phyloP scores from a whole-genome alignment of 2,888 invertebrate species.

The Rotaria magnacalcarata region DNA sequence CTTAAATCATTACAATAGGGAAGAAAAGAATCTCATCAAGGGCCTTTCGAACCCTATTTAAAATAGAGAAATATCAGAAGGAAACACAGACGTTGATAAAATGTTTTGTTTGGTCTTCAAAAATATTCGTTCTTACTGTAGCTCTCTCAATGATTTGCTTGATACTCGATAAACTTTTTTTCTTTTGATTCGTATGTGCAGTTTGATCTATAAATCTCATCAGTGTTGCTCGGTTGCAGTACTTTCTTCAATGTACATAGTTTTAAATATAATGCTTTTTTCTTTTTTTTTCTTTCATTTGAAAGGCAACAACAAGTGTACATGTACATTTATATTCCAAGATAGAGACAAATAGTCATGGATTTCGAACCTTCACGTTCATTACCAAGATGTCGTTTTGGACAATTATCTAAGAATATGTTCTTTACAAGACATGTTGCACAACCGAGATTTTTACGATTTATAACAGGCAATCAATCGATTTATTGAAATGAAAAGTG shows the following conservation, averaged over 20 bases:
- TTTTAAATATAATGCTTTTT: not conserved
- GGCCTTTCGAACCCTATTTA: too few species aligned
- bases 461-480: constrained; percentile 32
- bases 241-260: not conserved
- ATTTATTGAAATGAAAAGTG: not conserved
- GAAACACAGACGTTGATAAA: too few species aligned
- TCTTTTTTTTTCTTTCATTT: not conserved
- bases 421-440: constrained; percentile 43
- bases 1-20: too few species aligned
- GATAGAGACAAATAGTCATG: too few species aligned
- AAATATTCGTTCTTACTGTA: too few species aligned
- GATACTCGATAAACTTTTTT: not conserved
- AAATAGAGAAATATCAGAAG: too few species aligned
- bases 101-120: too few species aligned
- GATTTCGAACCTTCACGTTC: not conserved
- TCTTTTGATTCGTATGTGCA: not conserved
- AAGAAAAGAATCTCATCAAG: too few species aligned
- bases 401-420: constrained; percentile 38
- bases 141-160: too few species aligned
- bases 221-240: not conserved
- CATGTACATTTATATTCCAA: too few species aligned
- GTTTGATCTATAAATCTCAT: not conserved
- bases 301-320: not conserved
- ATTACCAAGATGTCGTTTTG: constrained; percentile 8
- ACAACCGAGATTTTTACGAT: constrained; percentile 39